Evolutionary conservation across 2,113 vertebrate species (phyloP).

Genomic region (Nansenia antarctica): DNA sequence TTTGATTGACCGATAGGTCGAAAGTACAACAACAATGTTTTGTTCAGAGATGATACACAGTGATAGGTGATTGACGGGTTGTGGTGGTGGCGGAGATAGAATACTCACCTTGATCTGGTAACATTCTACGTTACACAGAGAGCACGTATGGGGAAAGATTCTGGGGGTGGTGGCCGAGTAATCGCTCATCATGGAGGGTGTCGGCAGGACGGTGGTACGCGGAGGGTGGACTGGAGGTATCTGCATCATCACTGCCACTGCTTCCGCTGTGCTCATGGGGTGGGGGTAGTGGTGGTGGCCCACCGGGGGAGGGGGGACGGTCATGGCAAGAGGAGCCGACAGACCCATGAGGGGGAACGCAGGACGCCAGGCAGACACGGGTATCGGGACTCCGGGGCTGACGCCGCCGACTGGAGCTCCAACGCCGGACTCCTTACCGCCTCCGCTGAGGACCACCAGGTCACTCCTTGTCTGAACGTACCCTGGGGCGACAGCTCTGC

Average conservation of each 20-base stretch:
- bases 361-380: constrained; percentile 70
- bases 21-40: background rate
- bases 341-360: constrained; percentile 47
- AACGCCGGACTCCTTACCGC: too few species aligned
- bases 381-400: constrained; percentile 54
- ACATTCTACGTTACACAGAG: constrained; percentile 95
- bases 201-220: too few species aligned
- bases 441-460: too few species aligned
- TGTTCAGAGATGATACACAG: background rate
- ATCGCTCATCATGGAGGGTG: constrained; percentile 91
- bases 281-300: background rate
- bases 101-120: constrained; percentile 92
- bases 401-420: too few species aligned
- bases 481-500: constrained; percentile 9
- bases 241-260: too few species aligned
- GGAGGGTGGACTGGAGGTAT: too few species aligned
- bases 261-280: constrained; percentile 40
- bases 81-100: background rate
- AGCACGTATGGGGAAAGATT: constrained; percentile 95
- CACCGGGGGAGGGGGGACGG: constrained; percentile 34
- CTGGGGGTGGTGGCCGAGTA: constrained; percentile 88
- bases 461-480: constrained; percentile 39
- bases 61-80: background rate
- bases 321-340: background rate
- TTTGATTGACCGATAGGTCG: background rate